A percentile compares a stretch with the other conserved stretches of the same genome.
Evolutionary conservation across 2,888 invertebrate species (phyloP).

Genomic region (Philopedon plagiatum): DNA sequence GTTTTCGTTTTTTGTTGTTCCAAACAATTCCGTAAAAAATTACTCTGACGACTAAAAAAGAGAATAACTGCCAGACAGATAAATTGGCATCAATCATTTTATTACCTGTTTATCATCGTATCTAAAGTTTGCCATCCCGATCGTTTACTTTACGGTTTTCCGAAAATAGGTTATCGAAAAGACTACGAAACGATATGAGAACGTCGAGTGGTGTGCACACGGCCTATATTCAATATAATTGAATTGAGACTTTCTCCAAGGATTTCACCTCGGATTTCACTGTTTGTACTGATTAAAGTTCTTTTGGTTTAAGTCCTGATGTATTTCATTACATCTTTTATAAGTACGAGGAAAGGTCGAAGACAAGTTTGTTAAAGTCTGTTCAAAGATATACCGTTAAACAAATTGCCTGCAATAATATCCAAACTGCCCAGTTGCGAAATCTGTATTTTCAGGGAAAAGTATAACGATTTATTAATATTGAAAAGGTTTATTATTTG

Average conservation of each 20-base stretch:
- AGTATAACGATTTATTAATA: too few relatives aligned
- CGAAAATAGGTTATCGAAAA: constrained; percentile 8
- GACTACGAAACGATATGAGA: not conserved
- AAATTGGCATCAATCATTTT: not conserved
- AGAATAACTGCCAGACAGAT: not conserved
- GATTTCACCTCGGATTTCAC: not conserved
- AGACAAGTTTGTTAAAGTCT: too few relatives aligned
- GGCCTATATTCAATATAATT: not conserved
- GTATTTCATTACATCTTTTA: not conserved
- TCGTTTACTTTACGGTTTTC: not conserved
- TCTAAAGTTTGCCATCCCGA: not conserved
- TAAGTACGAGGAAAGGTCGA: not conserved
- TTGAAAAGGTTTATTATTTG: too few relatives aligned
- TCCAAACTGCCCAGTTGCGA: too few relatives aligned
- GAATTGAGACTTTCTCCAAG: not conserved
- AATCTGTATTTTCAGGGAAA: too few relatives aligned
- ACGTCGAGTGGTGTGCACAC: not conserved
- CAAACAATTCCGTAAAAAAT: not conserved
- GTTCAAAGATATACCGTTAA: too few relatives aligned
- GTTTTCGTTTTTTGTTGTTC: not conserved
- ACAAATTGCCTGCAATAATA: too few relatives aligned
- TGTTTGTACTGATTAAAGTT: not conserved
- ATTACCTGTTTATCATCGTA: not conserved
- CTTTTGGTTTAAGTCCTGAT: not conserved
- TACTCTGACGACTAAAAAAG: not conserved